phyloP scores from a whole-genome alignment of 2,888 invertebrate species.

The Stenichneumon culpator region DNA sequence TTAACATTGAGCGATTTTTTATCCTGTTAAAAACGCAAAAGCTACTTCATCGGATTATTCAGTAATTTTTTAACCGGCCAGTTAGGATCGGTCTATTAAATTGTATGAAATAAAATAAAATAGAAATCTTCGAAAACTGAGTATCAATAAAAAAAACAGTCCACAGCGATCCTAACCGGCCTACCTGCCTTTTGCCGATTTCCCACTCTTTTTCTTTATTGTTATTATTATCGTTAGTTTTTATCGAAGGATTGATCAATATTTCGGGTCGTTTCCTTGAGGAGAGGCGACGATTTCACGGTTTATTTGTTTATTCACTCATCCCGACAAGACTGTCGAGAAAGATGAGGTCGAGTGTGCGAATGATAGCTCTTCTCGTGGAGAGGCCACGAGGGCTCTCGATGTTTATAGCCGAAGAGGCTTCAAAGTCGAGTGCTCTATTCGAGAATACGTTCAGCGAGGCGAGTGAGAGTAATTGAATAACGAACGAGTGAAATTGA shows the following conservation, averaged over 20 bases:
- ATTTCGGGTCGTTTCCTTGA: neutral
- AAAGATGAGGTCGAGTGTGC: constrained; percentile 37
- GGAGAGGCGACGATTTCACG: neutral
- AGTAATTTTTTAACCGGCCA: neutral
- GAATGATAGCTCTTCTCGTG: constrained; percentile 40
- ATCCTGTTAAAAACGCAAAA: neutral
- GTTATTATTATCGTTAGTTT: neutral
- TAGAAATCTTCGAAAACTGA: neutral
- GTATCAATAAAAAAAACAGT: neutral
- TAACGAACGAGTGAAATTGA: constrained; percentile 51
- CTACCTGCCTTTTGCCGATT: neutral
- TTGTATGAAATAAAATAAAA: neutral
- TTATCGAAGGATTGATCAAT: neutral
- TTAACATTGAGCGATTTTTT: neutral
- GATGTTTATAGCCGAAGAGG: constrained; percentile 48
- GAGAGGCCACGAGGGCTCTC: constrained; percentile 45
- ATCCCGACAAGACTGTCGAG: neutral
- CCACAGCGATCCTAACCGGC: neutral
- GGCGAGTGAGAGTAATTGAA: constrained; percentile 53
- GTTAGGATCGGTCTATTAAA: neutral
- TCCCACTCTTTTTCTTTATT: neutral
- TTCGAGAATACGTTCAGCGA: constrained; percentile 20
- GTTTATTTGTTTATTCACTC: constrained; percentile 32
- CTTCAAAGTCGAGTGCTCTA: constrained; percentile 48
- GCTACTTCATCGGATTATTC: neutral